phyloP scores from a whole-genome alignment of 2,113 vertebrate genomes.

The Gadus chalcogrammus region DNA sequence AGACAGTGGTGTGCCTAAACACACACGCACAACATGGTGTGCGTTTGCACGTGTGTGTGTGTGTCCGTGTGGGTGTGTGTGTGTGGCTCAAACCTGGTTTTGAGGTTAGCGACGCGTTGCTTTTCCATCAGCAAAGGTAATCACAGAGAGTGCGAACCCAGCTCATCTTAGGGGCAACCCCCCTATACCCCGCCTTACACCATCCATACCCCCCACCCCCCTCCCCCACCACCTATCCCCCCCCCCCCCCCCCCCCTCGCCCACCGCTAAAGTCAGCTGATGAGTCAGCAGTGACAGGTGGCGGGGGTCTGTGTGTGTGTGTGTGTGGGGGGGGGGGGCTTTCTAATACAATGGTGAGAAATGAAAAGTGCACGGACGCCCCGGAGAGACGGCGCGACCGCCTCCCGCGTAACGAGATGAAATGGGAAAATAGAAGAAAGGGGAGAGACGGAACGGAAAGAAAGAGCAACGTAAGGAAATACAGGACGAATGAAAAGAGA shows the following conservation, averaged over 20 bases:
- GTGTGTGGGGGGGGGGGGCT: no score
- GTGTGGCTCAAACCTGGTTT: constrained; percentile 29
- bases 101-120: constrained; percentile 36
- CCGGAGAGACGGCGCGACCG: not conserved
- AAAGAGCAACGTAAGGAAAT: not conserved
- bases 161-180: constrained; percentile 38
- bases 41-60: not conserved
- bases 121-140: constrained; percentile 46
- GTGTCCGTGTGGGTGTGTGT: not conserved
- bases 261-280: constrained; percentile 12
- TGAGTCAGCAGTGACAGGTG: constrained; percentile 45
- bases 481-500: not conserved
- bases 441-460: constrained; percentile 9
- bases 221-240: no score
- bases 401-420: constrained; percentile 7
- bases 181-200: constrained; percentile 6
- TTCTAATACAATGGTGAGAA: constrained; percentile 24
- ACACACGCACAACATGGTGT: constrained; percentile 3
- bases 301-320: not conserved
- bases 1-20: not conserved
- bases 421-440: not conserved
- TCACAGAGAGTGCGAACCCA: constrained; percentile 34
- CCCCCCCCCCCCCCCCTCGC: not conserved
- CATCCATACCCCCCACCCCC: no score
- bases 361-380: constrained; percentile 20